Evolutionary conservation across 2,113 vertebrate genomes (phyloP), one percentile per base, ranked within the genome.

Genomic region (Silurus asotus): DNA sequence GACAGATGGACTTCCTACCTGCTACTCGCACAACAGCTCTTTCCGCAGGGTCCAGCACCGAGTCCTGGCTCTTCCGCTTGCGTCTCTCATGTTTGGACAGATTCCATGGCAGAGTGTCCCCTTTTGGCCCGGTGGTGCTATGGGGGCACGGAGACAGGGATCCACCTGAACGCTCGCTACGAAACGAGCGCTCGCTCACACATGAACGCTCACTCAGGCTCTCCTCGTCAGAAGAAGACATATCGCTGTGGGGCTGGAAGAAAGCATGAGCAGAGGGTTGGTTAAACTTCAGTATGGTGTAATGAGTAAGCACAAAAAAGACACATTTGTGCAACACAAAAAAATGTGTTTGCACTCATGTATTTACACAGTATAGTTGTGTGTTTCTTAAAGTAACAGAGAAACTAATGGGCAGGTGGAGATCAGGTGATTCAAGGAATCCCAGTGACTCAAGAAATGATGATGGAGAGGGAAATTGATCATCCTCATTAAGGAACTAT

Each of bases 171-270:
- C 97, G 94, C 90, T 99, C 97, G 1, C 97, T 98, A 20, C 96
- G 96, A 88, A 97, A 97, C 0, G 98, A 98, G 20, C 95, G 92
- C 93, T 98, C 98, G 0, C 97, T 98, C 88, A 96, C 92, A 90
- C 96, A 98, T 0, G 97, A 98, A 17, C 97, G 93, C 92, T 98
- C 98, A 65, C 98, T 99, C 87, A 99, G 96, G 84, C 97, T 99
- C 89, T 99, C 98, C 91, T 99, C 98, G 2, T 99, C 98, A 0
- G 98, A 99, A 79, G 97, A 99, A 93, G 97, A 98, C 98, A 99
- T 99, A 82, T 91, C 87, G 84, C 90, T 85, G 28, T 83, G 17
- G 4, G 83, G 3, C 82, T 91, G 86, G 65, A 81, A 84, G 77
- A 51, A 83, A 48, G 28, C 15, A 89, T 8, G 37, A 28, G 45